Evolutionary conservation across 1,140 invertebrate species (phyloP), one percentile per base, ranked within the genome.

Genomic region (Drosophila nikananu): DNA sequence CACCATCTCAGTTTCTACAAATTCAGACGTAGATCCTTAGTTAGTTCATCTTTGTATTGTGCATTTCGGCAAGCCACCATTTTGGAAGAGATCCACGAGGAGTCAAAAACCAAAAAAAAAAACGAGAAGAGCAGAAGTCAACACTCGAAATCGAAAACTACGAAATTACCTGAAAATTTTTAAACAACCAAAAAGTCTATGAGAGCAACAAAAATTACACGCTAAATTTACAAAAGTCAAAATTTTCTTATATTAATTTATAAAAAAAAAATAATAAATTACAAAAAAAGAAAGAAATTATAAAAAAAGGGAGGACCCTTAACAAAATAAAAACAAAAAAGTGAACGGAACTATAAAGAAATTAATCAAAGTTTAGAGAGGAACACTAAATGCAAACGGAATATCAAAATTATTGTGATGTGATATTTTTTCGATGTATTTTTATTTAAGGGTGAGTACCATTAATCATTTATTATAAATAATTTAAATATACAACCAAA

Each of bases 101-200:
- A 35, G 78, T 48, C n/a, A 51, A 55, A 71, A 57, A 46, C 52
- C 19, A 54, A 15, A 49, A 13, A 46, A 44, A 30, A 13, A 46
- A 44, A 30, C 30, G 76, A 70, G 49, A 57, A 57, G 37, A 60
- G 54, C 60, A 75, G 48, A 64, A 83, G 77, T 83, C 74, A 82
- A 82, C 65, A 76, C 73, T 73, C 71, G 51, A 80, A 63, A 80
- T 57, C 35, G 42, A 67, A 84, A 90, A 86, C 90, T 92, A 92
- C 90, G 90, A 92, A 92, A 92, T 92, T 92, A 92, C 90, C 90
- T 92, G 90, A 92, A 81, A 80, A 80, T 70, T 90, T 89, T 86
- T 80, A 71, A 86, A 72, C 75, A 61, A 81, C 77, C 70, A 71
- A 80, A 86, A 86, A 87, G 61, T 81, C 81, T 78, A 81, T 60